Evolutionary conservation across 1,140 invertebrate genomes (phyloP).

Genomic region (Drosophila equinoxialis): DNA sequence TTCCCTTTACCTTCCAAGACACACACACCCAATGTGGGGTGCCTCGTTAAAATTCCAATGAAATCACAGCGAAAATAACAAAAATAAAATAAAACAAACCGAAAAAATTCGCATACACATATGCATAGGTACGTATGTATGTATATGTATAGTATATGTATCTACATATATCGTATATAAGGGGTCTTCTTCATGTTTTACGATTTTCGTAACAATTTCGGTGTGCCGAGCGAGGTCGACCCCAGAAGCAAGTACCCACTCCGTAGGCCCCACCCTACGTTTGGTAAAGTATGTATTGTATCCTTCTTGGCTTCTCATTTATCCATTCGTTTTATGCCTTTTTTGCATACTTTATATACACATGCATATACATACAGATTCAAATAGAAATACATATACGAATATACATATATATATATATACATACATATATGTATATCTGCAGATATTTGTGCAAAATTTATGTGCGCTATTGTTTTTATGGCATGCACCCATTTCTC

Average conservation of each 20-base stretch:
- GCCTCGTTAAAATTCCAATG: constrained; percentile 39
- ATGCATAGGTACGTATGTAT: background rate
- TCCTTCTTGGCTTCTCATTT: constrained; percentile 27
- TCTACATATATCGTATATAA: constrained; percentile 31
- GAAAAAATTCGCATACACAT: constrained; percentile 3
- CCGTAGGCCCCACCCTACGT: constrained; percentile 33
- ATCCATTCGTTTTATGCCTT: constrained; percentile 69
- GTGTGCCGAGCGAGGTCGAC: constrained; percentile 17
- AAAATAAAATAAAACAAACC: constrained; percentile 14
- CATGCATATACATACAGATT: constrained; percentile 2
- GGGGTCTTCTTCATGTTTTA: constrained; percentile 20
- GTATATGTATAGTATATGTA: background rate
- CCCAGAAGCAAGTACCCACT: background rate
- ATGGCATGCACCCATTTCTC: constrained; percentile 82
- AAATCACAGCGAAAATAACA: constrained; percentile 22
- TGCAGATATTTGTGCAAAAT: constrained; percentile 71
- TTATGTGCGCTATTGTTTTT: constrained; percentile 83
- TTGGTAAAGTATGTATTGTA: constrained; percentile 43
- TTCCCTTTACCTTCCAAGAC: background rate
- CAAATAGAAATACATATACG: constrained; percentile 4
- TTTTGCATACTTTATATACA: constrained; percentile 81
- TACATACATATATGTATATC: constrained; percentile 9
- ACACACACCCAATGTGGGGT: background rate
- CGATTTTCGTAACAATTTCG: constrained; percentile 42
- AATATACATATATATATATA: background rate